A percentile compares a stretch with the other conserved stretches of the same genome.
These are phyloP conservation scores for Apotomis betuletana DNA, from an alignment of 2,888 invertebrate species.

Conservation along the genomic window DNA sequence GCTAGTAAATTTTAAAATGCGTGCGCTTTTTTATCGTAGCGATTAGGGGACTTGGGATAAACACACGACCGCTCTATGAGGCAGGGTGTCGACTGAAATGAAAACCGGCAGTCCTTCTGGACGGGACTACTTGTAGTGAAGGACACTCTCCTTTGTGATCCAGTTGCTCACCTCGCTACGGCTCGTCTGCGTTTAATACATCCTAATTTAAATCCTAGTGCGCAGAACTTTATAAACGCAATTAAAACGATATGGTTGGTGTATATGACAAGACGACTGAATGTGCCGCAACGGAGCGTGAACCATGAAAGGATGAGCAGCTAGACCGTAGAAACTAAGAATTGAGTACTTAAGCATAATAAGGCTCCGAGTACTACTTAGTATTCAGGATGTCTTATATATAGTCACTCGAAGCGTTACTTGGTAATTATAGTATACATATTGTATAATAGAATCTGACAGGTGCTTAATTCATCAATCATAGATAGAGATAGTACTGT, in stretches of 20 bases:
- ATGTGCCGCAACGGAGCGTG: constrained; percentile 72
- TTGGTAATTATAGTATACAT: too few relatives aligned
- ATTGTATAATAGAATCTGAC: too few relatives aligned
- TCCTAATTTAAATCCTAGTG: constrained; percentile 44
- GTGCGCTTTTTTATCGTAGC: neutral
- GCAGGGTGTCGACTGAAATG: constrained; percentile 68
- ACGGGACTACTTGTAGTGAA: constrained; percentile 67
- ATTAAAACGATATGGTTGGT: constrained; percentile 49
- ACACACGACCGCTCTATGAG: constrained; percentile 56
- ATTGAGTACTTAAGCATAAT: constrained; percentile 41
- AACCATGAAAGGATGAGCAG: constrained; percentile 70
- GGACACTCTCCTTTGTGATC: constrained; percentile 76
- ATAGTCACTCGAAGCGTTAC: neutral
- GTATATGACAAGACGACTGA: constrained; percentile 63
- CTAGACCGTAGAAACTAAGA: constrained; percentile 51
- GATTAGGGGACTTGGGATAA: constrained; percentile 42
- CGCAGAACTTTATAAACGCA: constrained; percentile 51
- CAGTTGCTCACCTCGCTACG: constrained; percentile 73
- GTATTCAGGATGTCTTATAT: constrained; percentile 2
- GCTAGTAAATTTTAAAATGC: neutral
- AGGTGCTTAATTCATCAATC: too few relatives aligned
- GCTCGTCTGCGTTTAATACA: constrained; percentile 39
- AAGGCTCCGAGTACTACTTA: constrained; percentile 32
- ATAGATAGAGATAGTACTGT: too few relatives aligned
- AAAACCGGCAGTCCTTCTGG: constrained; percentile 70